phyloP scores from a whole-genome alignment of 2,888 invertebrate genomes.

The Epistrophe grossulariae region DNA sequence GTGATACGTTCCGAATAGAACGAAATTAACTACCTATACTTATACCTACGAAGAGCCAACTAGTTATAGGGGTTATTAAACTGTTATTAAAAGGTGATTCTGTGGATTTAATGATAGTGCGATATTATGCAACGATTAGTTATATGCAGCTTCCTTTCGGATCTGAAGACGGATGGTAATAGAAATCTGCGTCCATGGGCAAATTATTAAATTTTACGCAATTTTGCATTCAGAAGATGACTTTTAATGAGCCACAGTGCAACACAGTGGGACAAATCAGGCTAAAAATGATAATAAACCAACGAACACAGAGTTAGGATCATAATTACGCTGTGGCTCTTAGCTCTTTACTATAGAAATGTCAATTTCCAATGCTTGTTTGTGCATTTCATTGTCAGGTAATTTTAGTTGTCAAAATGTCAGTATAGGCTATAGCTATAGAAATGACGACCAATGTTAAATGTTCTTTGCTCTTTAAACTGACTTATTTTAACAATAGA shows the following conservation, averaged over 20 bases:
- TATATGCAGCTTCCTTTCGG: slow-evolving; percentile 46
- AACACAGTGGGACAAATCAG: not conserved
- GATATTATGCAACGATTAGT: slow-evolving; percentile 37
- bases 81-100: slow-evolving; percentile 13
- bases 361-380: too few species aligned
- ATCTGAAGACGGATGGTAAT: slow-evolving; percentile 30
- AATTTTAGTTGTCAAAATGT: too few species aligned
- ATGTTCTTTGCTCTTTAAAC: too few species aligned
- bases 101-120: slow-evolving; percentile 27
- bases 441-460: too few species aligned
- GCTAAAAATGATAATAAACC: too few species aligned
- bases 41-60: not conserved
- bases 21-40: not conserved
- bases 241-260: slow-evolving; percentile 46
- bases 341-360: too few species aligned
- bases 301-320: too few species aligned
- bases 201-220: slow-evolving; percentile 52
- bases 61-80: slow-evolving; percentile 44
- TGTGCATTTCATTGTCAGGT: too few species aligned
- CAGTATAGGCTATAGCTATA: too few species aligned
- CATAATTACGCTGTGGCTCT: too few species aligned
- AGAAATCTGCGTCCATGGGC: slow-evolving; percentile 30
- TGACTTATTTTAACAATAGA: too few species aligned
- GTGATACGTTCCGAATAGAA: slow-evolving; percentile 39
- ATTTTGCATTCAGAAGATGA: slow-evolving; percentile 39